Base-by-base conservation (phyloP, 2,888 invertebrate genomes). In the Aporophyla nigra region DNA sequence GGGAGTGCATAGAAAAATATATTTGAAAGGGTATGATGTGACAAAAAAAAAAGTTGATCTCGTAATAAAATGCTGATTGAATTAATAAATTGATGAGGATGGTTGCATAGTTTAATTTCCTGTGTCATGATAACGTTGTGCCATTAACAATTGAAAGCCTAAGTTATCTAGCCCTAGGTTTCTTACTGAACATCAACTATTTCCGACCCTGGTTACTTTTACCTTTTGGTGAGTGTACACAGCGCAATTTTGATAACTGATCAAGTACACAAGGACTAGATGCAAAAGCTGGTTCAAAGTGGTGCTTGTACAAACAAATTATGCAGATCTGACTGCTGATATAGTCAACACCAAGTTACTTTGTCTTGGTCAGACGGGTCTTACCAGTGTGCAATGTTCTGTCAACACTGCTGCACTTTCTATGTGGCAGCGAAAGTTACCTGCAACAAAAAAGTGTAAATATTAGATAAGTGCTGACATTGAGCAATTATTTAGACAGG, bases 371-470 rank as follows among this genome's bases (percentile, higher is more conserved):
- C 58, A 54, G 62, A 65, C 61, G n/a, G 27, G 43, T 51, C 51
- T 59, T 27, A 54, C 76, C 65, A 68, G 27, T n/a, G 33, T 33
- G 33, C 33, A 33, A 33, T 33, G 16, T n/a, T 16, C 1, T 71
- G 46, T 33, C 54, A 58, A 54, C 21, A 46, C 9, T 27, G 33
- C 19, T 43, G 43, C 62, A 78, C 66, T 76, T 68, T 74, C 72
- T 75, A 59, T n/a, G 33, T 12, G n/a, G 6, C 68, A 81, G 83
- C 79, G 90, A 91, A 91, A 91, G 85, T 91, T 93, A 93, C 93
- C 93, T 93, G 92, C 75, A 92, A 93, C 91, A 90, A 91, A 77
- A 86, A 80, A 82, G 46, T 9, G 62, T 40, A 61, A 69, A 83
- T 71, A 73, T 86, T 76, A 80, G 59, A 68, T 61, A 71, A 63